Conservation (phyloP, 2,888 invertebrate genomes). For the Parnassius smintheus region DNA sequence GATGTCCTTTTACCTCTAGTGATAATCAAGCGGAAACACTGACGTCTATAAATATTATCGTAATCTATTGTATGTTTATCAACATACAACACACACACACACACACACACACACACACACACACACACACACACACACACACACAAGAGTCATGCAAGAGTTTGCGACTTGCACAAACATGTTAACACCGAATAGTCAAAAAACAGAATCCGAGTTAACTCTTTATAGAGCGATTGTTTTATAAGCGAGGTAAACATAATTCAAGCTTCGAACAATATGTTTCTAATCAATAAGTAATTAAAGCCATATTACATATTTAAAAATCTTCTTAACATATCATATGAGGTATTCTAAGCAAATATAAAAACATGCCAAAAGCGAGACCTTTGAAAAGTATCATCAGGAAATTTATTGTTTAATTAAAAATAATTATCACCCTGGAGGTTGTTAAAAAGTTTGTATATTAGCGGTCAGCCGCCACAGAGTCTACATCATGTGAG, state of each 20-base stretch:
- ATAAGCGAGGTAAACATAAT: background rate
- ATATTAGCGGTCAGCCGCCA: no score
- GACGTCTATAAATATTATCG: conserved; percentile 14
- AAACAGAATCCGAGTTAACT: background rate
- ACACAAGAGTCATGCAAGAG: background rate
- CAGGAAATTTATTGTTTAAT: no score
- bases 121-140: background rate
- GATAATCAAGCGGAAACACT: conserved; percentile 19
- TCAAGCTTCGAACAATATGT: background rate
- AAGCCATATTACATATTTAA: background rate
- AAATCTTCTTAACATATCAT: no score
- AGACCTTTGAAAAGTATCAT: no score
- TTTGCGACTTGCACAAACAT: conserved; percentile 14
- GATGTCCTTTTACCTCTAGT: conserved; percentile 10
- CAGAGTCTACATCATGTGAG: no score
- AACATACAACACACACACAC: no score
- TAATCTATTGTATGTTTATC: conserved; percentile 10
- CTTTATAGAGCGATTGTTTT: background rate
- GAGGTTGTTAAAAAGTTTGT: no score
- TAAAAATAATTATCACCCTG: no score
- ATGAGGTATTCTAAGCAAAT: no score
- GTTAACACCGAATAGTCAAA: background rate
- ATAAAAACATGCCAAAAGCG: no score
- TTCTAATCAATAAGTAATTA: conserved; percentile 6
- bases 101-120: no score